These are phyloP conservation scores for Anguilla pacifica DNA, from an alignment of 2,797 vertebrate species.

Conservation along the genomic window DNA sequence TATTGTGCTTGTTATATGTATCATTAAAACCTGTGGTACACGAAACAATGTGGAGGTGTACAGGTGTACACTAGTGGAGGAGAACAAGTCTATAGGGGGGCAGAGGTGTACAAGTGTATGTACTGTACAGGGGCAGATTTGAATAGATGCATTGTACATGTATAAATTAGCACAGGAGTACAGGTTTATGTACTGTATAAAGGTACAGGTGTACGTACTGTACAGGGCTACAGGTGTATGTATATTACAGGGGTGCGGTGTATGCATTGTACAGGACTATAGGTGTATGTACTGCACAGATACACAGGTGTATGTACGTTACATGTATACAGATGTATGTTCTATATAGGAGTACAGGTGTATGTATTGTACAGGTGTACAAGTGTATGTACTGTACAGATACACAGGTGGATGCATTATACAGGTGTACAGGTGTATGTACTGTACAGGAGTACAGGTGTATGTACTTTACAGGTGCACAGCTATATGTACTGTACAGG, in stretches of 20 bases:
- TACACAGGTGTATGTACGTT: background rate
- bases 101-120: background rate
- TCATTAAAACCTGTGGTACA: background rate
- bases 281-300: background rate
- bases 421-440: background rate
- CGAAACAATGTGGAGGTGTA: background rate
- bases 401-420: background rate
- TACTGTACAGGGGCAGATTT: background rate
- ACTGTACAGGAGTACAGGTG: background rate
- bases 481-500: background rate
- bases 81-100: background rate
- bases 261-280: background rate
- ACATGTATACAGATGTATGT: background rate
- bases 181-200: background rate
- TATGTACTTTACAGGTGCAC: background rate
- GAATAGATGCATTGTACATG: background rate
- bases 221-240: background rate
- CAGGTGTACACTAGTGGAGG: background rate
- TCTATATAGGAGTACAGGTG: background rate
- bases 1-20: background rate
- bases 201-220: background rate
- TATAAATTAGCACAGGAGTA: background rate
- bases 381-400: background rate
- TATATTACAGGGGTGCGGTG: background rate
- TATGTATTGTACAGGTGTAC: background rate